These are phyloP conservation scores for Pseudococcus viburni DNA, from an alignment of 2,888 invertebrate genomes.

Conservation along the genomic window DNA sequence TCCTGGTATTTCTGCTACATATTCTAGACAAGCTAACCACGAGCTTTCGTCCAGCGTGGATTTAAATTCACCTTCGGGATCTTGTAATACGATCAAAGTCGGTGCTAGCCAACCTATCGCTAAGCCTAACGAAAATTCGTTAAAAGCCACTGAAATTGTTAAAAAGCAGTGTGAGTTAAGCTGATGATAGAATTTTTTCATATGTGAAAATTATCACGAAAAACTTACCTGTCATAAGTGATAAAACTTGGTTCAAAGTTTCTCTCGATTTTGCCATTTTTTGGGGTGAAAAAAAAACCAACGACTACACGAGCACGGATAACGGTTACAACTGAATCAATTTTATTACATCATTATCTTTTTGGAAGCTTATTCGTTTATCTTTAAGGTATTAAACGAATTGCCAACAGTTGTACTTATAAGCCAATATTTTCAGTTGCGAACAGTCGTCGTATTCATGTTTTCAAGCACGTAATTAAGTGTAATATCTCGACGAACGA, in stretches of 20 bases:
- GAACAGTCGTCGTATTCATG: neutral
- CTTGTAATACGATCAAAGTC: constrained; percentile 1
- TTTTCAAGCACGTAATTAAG: neutral
- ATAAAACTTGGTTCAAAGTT: neutral
- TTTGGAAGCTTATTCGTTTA: neutral
- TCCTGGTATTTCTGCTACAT: neutral
- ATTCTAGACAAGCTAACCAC: constrained; percentile 24
- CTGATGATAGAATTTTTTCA: neutral
- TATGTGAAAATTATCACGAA: neutral
- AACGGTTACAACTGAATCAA: neutral
- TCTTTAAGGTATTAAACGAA: neutral
- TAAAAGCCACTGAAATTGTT: constrained; percentile 2
- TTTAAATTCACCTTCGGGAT: neutral
- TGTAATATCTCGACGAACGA: neutral
- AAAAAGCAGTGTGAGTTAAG: neutral
- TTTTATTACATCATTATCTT: neutral
- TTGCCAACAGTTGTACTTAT: neutral
- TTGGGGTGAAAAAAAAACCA: neutral
- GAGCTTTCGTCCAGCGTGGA: constrained; percentile 16
- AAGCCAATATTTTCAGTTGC: neutral
- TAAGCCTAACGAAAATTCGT: constrained; percentile 22
- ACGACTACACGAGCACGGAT: neutral
- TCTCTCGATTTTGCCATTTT: neutral
- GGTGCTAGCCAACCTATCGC: constrained; percentile 51
- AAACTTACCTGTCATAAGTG: neutral